These are phyloP conservation scores for Aphidius ervi DNA, from an alignment of 1,140 invertebrate species.

Conservation along the genomic window DNA sequence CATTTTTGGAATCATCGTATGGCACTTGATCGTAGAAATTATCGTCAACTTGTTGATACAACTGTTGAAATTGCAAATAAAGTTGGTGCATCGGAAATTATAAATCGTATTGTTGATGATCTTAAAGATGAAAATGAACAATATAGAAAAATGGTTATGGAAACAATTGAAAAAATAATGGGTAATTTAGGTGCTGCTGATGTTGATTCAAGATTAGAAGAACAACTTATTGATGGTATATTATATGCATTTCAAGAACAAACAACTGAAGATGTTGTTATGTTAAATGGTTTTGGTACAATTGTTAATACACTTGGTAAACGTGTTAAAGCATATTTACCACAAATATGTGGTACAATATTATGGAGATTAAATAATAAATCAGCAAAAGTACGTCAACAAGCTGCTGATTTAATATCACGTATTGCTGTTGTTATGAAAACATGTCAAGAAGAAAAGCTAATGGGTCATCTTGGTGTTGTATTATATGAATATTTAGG, in stretches of 20 bases:
- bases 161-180: slow-evolving; percentile 99
- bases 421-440: slow-evolving; percentile 99
- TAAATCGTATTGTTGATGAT: slow-evolving; percentile 97
- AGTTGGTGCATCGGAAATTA: slow-evolving; percentile 97
- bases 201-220: slow-evolving; percentile 95
- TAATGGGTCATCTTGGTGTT: slow-evolving; percentile 99
- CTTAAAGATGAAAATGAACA: slow-evolving; percentile 99
- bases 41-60: slow-evolving; percentile 95
- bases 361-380: slow-evolving; percentile 99
- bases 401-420: slow-evolving; percentile 98
- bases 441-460: slow-evolving; percentile 98
- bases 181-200: slow-evolving; percentile 95
- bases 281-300: slow-evolving; percentile 99
- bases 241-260: slow-evolving; percentile 99
- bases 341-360: slow-evolving; percentile 99
- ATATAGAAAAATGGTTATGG: slow-evolving; percentile 99
- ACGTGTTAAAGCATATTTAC: slow-evolving; percentile 95
- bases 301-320: slow-evolving; percentile 97
- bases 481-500: slow-evolving; percentile 99
- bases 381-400: slow-evolving; percentile 98
- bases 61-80: slow-evolving; percentile 99
- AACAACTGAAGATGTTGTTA: slow-evolving; percentile 99
- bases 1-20: slow-evolving; percentile 99
- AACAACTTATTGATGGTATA: slow-evolving; percentile 98
- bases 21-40: slow-evolving; percentile 96